phyloP scores from a whole-genome alignment of 2,888 invertebrate species.

The Venustoraphidia nigricollis region DNA sequence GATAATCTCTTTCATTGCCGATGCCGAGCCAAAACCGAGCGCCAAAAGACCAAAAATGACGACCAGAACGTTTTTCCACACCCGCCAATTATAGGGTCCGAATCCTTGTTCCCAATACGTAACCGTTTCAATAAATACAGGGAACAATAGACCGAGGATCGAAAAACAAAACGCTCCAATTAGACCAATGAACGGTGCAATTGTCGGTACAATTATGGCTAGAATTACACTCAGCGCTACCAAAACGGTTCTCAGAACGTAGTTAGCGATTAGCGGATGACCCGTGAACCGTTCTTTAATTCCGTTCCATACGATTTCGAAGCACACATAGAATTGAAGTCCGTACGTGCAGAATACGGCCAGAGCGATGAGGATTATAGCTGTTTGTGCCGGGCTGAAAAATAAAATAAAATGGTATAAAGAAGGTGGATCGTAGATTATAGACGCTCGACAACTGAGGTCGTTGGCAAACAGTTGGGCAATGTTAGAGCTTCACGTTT shows the following conservation, averaged over 20 bases:
- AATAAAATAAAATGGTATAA: conserved; percentile 11
- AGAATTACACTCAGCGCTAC: conserved; percentile 53
- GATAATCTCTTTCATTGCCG: conserved; percentile 45
- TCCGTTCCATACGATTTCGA: conserved; percentile 79
- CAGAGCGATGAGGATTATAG: conserved; percentile 71
- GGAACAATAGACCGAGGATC: conserved; percentile 76
- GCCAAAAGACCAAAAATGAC: conserved; percentile 63
- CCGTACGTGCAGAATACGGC: conserved; percentile 93
- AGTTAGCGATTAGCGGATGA: conserved; percentile 55
- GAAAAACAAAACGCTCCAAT: conserved; percentile 92
- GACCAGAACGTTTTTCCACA: conserved; percentile 66
- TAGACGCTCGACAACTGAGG: too few relatives aligned
- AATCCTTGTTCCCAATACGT: conserved; percentile 77
- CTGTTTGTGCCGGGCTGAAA: conserved; percentile 67
- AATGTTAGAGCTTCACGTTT: too few relatives aligned
- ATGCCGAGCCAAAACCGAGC: conserved; percentile 63
- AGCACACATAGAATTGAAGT: conserved; percentile 91
- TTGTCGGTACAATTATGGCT: conserved; percentile 75
- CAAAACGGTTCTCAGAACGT: conserved; percentile 51
- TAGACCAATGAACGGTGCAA: conserved; percentile 78
- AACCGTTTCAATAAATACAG: conserved; percentile 70
- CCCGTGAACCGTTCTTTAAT: conserved; percentile 59
- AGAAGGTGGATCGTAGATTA: too few relatives aligned
- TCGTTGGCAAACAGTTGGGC: too few relatives aligned
- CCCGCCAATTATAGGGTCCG: conserved; percentile 52